Conservation (phyloP, 2,888 invertebrate genomes). For the Entomobrya multifasciata region DNA sequence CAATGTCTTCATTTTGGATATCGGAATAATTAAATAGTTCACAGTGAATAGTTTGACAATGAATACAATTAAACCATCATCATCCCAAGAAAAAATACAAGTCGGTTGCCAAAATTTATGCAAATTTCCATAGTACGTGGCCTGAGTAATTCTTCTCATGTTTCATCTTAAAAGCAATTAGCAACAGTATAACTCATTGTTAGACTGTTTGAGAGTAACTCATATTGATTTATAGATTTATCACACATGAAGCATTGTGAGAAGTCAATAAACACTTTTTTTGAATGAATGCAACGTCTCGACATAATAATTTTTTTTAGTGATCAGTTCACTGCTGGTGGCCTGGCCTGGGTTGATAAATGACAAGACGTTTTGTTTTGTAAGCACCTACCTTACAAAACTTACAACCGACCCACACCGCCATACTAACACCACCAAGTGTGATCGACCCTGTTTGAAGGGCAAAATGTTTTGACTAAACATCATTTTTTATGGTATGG, state of each 20-base stretch:
- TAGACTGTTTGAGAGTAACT: not conserved
- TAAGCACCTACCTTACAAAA: too few species aligned
- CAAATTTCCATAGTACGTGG: too few species aligned
- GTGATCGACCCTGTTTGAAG: slow-evolving; percentile 54
- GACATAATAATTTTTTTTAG: too few species aligned
- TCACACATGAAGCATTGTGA: not conserved
- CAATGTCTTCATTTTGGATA: not conserved
- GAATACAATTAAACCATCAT: slow-evolving; percentile 27
- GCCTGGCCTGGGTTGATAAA: too few species aligned
- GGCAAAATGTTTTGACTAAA: slow-evolving; percentile 17
- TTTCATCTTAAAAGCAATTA: slow-evolving; percentile 57
- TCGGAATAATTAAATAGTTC: slow-evolving; percentile 20
- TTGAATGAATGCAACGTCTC: too few species aligned
- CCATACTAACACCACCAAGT: not conserved
- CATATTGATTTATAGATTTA: slow-evolving; percentile 22
- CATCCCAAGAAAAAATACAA: not conserved
- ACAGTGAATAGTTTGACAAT: too few species aligned
- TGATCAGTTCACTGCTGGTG: too few species aligned
- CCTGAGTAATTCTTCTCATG: not conserved
- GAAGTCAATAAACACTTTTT: too few species aligned
- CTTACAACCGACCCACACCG: too few species aligned
- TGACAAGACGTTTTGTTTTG: too few species aligned
- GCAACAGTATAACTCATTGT: slow-evolving; percentile 36
- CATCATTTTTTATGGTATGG: not conserved
- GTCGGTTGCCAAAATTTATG: not conserved